Base-by-base conservation (phyloP, 2,113 vertebrate genomes). In the Channa argus region DNA sequence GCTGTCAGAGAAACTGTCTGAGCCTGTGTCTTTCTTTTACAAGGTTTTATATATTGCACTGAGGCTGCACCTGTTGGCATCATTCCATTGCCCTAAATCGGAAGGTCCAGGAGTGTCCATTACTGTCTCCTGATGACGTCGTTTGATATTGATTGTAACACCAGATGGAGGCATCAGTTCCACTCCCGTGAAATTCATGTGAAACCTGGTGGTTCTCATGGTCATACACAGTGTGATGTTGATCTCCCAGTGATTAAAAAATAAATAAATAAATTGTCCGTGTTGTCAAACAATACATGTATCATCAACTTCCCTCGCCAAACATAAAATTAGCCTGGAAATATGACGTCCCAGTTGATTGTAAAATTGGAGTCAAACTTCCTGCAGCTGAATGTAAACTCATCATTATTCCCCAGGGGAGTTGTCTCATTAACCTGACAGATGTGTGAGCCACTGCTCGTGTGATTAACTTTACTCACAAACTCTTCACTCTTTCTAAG, bases 391-490 rank as follows among this genome's bases (percentile, higher is more conserved):
- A 94, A 91, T 95, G 94, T 94, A 95, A 96, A 97, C 94, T 94
- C 92, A 87, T 95, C 94, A 95, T 96, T 95, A 95, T 94, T 95
- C 94, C 93, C 91, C 86, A 87, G 82, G 94, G 24, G 94, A 93
- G 88, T 94, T 91, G 93, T 89, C 94, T 96, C 95, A 96, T 97
- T 97, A 96, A 93, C 95, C 94, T 96, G 96, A 96, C 95, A 95
- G 94, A 95, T 94, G 95, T 93, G 92, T 91, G 94, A 96, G 90
- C 83, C 72, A 76, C 89, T 65, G 81, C 86, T 94, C 74, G 0
- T 82, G 92, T 93, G 93, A 93, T 95, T 95, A 83, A 88, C 77
- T 93, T 90, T 88, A 81, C 90, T 91, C 86, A 80, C 87, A 89
- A 90, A 84, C 86, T 85, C 90, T 90, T 94, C 86, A 83, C 75